A percentile compares a stretch with the other conserved stretches of the same genome.
These are phyloP conservation scores for Phyllostomus hastatus DNA, from an alignment of 2,113 vertebrate species.

Conservation along the genomic window DNA sequence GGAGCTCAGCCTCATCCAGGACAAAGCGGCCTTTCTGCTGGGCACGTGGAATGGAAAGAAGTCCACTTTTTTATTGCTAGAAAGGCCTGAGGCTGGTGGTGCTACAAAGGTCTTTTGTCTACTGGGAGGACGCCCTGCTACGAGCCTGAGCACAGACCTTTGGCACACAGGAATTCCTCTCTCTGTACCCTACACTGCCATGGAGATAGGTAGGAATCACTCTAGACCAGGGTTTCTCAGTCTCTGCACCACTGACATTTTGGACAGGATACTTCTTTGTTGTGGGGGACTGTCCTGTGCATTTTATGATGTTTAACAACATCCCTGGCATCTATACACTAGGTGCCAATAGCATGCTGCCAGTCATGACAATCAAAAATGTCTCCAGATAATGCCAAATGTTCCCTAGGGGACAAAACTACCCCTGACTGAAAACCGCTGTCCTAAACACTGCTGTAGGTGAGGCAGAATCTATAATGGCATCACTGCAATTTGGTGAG, in stretches of 20 bases:
- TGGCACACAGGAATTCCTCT: neutral
- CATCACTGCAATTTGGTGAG: neutral
- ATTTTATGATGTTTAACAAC: neutral
- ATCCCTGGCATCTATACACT: neutral
- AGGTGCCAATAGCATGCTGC: neutral
- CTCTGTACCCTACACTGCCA: neutral
- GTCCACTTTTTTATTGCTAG: slow-evolving; percentile 29
- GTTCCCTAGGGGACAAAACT: neutral
- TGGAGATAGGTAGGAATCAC: neutral
- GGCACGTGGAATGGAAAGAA: slow-evolving; percentile 22
- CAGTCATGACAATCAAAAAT: neutral
- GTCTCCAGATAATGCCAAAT: neutral
- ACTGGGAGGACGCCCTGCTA: neutral
- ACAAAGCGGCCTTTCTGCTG: slow-evolving; percentile 56
- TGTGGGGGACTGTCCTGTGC: neutral
- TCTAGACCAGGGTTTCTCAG: neutral
- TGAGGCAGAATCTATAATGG: neutral
- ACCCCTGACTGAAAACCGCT: neutral
- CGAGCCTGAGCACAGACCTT: slow-evolving; percentile 38
- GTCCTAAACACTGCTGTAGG: neutral
- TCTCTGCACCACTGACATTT: neutral
- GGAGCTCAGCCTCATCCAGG: neutral
- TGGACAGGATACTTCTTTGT: neutral
- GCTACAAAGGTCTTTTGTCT: slow-evolving; percentile 62
- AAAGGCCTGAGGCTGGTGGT: slow-evolving; percentile 55